Conservation (phyloP, 2,113 vertebrate genomes). For the Mesocricetus auratus region DNA sequence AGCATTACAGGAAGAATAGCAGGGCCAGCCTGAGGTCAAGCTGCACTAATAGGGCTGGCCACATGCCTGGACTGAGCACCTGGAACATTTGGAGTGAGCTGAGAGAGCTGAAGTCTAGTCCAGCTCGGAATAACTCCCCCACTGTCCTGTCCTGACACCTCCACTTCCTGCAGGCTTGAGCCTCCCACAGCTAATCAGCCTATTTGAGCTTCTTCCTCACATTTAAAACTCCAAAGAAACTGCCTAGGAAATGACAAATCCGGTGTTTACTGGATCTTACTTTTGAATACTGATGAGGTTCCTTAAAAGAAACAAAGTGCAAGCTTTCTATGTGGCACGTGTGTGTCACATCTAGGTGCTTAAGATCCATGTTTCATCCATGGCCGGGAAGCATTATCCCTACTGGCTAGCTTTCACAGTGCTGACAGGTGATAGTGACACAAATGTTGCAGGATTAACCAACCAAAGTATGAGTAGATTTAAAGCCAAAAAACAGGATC, state of each 20-base stretch:
- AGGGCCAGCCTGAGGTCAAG: conserved; percentile 47
- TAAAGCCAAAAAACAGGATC: not conserved
- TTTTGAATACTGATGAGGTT: not conserved
- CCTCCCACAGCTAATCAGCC: not conserved
- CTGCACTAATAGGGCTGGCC: conserved; percentile 63
- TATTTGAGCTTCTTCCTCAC: not conserved
- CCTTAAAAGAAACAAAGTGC: conserved; percentile 9
- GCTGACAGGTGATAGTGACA: not conserved
- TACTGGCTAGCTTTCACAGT: not conserved
- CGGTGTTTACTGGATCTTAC: not conserved
- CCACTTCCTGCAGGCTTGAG: not conserved
- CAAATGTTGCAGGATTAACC: not conserved
- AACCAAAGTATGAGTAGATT: not conserved
- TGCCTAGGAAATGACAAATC: not conserved
- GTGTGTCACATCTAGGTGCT: not conserved
- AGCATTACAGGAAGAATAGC: conserved; percentile 22
- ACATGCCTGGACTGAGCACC: conserved; percentile 6
- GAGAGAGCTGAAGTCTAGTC: not conserved
- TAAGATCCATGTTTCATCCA: not conserved
- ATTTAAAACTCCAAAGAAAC: not conserved
- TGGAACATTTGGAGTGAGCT: not conserved
- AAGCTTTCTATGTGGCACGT: not conserved
- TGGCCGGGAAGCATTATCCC: not conserved
- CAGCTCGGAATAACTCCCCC: not conserved
- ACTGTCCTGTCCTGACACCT: not conserved